phyloP scores from a whole-genome alignment of 2,113 vertebrate species.

The Gnathonemus echidnorhynchus region DNA sequence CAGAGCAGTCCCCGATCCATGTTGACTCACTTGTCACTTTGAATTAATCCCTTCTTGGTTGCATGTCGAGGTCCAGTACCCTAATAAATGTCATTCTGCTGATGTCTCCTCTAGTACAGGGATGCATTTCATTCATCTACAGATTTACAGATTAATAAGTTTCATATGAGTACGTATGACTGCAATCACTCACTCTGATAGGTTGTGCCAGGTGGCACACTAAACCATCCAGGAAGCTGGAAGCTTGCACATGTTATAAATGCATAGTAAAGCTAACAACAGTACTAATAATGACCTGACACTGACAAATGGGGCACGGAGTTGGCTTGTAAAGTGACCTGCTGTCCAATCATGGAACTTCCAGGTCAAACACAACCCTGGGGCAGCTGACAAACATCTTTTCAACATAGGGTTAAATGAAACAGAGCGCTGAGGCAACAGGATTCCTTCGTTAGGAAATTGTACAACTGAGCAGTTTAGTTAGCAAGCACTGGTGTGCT shows the following conservation, averaged over 20 bases:
- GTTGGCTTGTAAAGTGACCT: slow-evolving; percentile 51
- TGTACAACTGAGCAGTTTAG: not conserved
- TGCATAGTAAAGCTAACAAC: slow-evolving; percentile 41
- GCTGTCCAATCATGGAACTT: slow-evolving; percentile 61
- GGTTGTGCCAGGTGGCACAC: not conserved
- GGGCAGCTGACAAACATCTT: slow-evolving; percentile 43
- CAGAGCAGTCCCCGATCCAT: not conserved
- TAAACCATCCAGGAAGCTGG: slow-evolving; percentile 27
- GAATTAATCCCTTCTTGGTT: not conserved
- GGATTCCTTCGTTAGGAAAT: slow-evolving; percentile 19
- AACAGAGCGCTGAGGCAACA: slow-evolving; percentile 11
- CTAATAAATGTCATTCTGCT: not conserved
- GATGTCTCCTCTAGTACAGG: not conserved
- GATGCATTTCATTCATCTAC: not conserved
- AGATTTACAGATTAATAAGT: not conserved
- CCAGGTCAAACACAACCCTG: slow-evolving; percentile 61
- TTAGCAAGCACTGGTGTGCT: not conserved
- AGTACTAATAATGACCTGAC: slow-evolving; percentile 52
- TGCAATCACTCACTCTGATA: not conserved
- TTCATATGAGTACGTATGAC: slow-evolving; percentile 3
- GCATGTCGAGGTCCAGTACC: not conserved
- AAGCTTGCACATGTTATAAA: slow-evolving; percentile 38
- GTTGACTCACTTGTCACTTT: slow-evolving; percentile 1
- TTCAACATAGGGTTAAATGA: slow-evolving; percentile 41
- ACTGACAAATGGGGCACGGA: slow-evolving; percentile 57